These are phyloP conservation scores for Geotrypetes seraphini DNA, from an alignment of 2,797 vertebrate species.

Conservation along the genomic window DNA sequence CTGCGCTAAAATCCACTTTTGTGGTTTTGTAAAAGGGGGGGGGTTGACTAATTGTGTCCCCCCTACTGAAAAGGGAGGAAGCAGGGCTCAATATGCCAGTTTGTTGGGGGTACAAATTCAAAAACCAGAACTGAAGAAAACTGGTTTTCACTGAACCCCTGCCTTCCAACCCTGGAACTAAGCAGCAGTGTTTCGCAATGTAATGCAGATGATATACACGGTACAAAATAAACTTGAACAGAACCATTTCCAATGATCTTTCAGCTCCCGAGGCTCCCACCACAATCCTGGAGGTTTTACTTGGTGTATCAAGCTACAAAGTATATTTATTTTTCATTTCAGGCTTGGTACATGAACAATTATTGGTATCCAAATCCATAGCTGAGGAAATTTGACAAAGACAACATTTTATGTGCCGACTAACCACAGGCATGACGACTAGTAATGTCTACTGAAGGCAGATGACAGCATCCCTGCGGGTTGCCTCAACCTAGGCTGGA, in stretches of 20 bases:
- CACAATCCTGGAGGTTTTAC: not conserved
- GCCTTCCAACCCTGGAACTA: too few relatives aligned
- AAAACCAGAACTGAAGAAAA: too few relatives aligned
- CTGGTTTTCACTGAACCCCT: too few relatives aligned
- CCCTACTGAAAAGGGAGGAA: too few relatives aligned
- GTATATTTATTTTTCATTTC: constrained; percentile 3
- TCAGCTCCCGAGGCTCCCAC: not conserved
- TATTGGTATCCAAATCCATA: not conserved
- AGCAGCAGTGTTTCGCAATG: too few relatives aligned
- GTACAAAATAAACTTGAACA: not conserved
- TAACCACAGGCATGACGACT: not conserved
- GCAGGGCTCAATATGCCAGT: too few relatives aligned
- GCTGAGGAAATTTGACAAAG: constrained; percentile 5
- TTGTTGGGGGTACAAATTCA: too few relatives aligned
- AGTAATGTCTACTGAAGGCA: not conserved
- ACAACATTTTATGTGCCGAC: not conserved
- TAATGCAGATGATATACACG: too few relatives aligned
- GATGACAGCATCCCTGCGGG: not conserved
- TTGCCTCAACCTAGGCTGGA: not conserved
- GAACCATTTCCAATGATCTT: not conserved
- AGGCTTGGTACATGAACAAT: not conserved
- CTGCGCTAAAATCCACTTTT: too few relatives aligned
- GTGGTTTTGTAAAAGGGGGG: too few relatives aligned
- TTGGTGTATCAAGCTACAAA: not conserved
- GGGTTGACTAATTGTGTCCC: too few relatives aligned